Percentiles rank a stretch among this genome's conserved stretches.
Conservation (phyloP, 2,888 invertebrate species). For the Synanthedon andrenaeformis region DNA sequence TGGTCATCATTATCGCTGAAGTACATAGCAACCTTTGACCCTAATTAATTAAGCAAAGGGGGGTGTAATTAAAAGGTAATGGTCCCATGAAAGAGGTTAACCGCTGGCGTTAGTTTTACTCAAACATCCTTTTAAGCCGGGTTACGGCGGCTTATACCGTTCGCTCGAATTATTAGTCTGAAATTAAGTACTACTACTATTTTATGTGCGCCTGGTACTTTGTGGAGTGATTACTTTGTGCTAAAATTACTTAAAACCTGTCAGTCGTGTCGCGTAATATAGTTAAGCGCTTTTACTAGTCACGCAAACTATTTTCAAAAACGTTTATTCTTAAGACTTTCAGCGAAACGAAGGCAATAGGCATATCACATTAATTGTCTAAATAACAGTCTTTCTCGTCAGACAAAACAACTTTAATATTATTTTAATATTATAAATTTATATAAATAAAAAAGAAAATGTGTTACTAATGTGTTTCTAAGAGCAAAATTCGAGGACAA, state of each 20-base stretch:
- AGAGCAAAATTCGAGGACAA: no score
- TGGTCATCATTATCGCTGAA: conserved; percentile 20
- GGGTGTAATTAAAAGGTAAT: conserved; percentile 52
- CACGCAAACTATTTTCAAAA: no score
- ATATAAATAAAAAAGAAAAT: no score
- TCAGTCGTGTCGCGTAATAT: no score
- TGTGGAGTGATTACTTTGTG: not conserved
- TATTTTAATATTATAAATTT: no score
- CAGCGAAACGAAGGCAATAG: no score
- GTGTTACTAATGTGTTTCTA: no score
- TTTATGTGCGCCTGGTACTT: not conserved
- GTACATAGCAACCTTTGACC: conserved; percentile 31
- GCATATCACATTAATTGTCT: no score
- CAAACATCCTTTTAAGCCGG: conserved; percentile 7
- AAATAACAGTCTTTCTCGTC: no score
- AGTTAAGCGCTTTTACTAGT: no score
- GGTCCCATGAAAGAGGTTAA: conserved; percentile 30
- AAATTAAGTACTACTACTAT: not conserved
- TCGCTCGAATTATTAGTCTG: conserved; percentile 1
- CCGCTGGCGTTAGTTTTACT: conserved; percentile 13
- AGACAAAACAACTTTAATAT: no score
- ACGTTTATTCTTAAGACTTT: no score
- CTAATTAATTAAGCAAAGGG: conserved; percentile 55
- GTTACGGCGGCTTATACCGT: conserved; percentile 1
- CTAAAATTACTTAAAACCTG: not conserved